Conservation (phyloP, 2,797 vertebrate genomes). For the Anomalospiza imberbis region DNA sequence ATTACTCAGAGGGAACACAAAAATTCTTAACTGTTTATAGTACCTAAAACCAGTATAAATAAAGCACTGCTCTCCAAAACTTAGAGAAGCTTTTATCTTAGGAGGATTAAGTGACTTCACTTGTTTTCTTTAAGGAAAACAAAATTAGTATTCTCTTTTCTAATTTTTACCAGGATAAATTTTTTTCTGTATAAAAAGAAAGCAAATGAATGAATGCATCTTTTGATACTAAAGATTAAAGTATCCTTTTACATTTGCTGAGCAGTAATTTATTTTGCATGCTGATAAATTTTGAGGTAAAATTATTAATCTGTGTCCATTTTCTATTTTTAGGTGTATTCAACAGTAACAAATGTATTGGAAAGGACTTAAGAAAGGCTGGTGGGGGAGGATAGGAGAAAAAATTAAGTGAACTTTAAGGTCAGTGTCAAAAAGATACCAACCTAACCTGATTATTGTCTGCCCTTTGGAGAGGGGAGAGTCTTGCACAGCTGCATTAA, state of each 20-base stretch:
- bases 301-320: constrained; percentile 44
- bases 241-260: constrained; percentile 35
- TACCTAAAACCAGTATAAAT: constrained; percentile 31
- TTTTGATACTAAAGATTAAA: constrained; percentile 16
- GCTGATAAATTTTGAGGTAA: constrained; percentile 44
- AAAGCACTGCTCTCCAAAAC: constrained; percentile 7
- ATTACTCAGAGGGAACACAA: neutral
- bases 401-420: constrained; percentile 40
- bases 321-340: constrained; percentile 41
- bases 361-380: constrained; percentile 3
- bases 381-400: neutral
- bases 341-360: constrained; percentile 51
- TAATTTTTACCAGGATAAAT: neutral
- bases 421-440: constrained; percentile 28
- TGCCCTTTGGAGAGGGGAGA: constrained; percentile 57
- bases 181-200: constrained; percentile 39
- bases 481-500: constrained; percentile 63
- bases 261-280: constrained; percentile 13
- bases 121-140: neutral
- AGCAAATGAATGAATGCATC: constrained; percentile 17
- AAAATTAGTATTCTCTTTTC: neutral
- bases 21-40: constrained; percentile 21
- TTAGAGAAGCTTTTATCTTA: neutral
- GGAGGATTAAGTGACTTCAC: neutral
- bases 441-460: constrained; percentile 62